Conservation (phyloP, 2,113 vertebrate genomes). For the Porphyrio hochstetteri region DNA sequence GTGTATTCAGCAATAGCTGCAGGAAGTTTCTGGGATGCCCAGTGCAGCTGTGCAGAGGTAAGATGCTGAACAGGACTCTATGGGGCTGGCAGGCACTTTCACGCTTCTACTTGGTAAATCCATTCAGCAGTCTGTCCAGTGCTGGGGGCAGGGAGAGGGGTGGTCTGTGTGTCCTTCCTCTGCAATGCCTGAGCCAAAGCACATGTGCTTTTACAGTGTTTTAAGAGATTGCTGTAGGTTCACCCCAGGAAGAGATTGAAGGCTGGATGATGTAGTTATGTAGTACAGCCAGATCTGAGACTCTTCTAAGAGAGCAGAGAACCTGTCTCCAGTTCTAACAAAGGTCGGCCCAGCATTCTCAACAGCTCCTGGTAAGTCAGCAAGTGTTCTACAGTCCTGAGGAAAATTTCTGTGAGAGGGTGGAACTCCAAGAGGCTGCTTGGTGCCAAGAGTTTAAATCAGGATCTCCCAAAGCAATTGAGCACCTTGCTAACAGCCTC, state of each 20-base stretch:
- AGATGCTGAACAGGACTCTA: not conserved
- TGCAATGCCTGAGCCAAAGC: not conserved
- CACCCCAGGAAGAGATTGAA: not conserved
- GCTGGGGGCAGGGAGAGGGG: fast-evolving
- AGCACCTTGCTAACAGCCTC: not conserved
- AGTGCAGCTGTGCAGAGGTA: not conserved
- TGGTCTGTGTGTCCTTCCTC: not conserved
- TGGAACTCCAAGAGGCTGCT: not conserved
- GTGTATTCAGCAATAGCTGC: not conserved
- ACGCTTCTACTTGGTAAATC: not conserved
- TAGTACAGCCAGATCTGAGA: not conserved
- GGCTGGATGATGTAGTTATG: not conserved
- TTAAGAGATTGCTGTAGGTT: not conserved
- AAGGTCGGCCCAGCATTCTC: not conserved
- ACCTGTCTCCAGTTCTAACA: not conserved
- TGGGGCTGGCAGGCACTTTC: not conserved
- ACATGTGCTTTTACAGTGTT: not conserved
- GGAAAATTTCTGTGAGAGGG: not conserved
- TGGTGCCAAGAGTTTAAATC: not conserved
- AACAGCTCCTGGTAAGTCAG: not conserved
- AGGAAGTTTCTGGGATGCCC: not conserved
- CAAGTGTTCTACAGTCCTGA: not conserved
- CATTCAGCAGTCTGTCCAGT: not conserved
- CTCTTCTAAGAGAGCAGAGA: not conserved
- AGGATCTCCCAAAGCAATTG: not conserved